phyloP scores from a whole-genome alignment of 1,140 invertebrate genomes.

The Drosophila orena region DNA sequence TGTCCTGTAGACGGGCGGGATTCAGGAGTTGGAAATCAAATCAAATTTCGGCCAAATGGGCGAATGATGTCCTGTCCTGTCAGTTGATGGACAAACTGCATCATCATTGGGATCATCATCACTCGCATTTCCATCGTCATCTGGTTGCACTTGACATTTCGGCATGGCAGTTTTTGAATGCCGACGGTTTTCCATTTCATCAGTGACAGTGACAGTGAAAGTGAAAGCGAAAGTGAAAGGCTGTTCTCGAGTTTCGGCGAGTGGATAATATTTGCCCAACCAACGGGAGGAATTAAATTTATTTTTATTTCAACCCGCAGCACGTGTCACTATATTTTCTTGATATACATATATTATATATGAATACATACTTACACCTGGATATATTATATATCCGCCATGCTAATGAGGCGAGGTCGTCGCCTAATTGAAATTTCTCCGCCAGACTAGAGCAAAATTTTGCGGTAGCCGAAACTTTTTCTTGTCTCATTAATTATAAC shows the following conservation, averaged over 20 bases:
- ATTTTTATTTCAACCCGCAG: slow-evolving; percentile 7
- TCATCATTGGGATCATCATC: neutral
- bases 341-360: neutral
- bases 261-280: slow-evolving; percentile 23
- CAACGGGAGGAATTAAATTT: slow-evolving; percentile 24
- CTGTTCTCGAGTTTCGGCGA: slow-evolving; percentile 1
- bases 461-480: slow-evolving; percentile 13
- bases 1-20: neutral
- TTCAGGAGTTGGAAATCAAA: slow-evolving; percentile 17
- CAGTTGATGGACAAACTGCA: slow-evolving; percentile 1
- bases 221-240: no score
- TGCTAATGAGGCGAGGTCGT: slow-evolving; percentile 38
- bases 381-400: neutral
- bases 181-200: slow-evolving; percentile 27
- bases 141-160: slow-evolving; percentile 31
- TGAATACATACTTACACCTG: neutral
- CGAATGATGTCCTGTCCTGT: slow-evolving; percentile 9
- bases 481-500: slow-evolving; percentile 41
- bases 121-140: neutral
- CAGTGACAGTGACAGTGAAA: no score
- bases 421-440: slow-evolving; percentile 38
- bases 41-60: slow-evolving; percentile 17
- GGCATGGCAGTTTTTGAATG: slow-evolving; percentile 12
- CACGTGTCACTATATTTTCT: slow-evolving; percentile 2
- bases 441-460: slow-evolving; percentile 9